Base-by-base conservation (phyloP, 2,797 vertebrate genomes). In the Danio choprae region DNA sequence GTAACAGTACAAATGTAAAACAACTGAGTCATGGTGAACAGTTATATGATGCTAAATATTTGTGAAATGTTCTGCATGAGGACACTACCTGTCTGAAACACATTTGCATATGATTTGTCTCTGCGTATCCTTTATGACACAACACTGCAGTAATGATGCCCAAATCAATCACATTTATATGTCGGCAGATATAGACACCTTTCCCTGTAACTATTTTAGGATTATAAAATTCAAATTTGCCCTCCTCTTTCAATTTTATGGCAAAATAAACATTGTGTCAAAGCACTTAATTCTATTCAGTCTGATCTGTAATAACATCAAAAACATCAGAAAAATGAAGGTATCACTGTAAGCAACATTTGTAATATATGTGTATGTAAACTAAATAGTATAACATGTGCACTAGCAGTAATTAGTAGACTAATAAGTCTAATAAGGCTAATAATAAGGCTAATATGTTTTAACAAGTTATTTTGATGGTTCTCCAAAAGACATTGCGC, bases 91-190 rank as follows among this genome's bases (percentile, higher is more conserved):
- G 38, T 2, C 18, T 15, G 5, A 58, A 41, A 58, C 40, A 44
- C 8, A 36, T 53, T 64, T 75, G 15, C 11, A 1, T 55, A 51
- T 6, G 44, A 9, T 75, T 63, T 29, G 62, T 44, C 40, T 65
- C 38, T 15, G 44, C 11, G 20, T 62, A 4, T 22, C 20, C 10
- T 64, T 29, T 18, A 48, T 36, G 20, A 48, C n/a, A 38, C 22
- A 50, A 13, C 3, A 20, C 18, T 51, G 9, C 18, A 65, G 10
- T 44, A 56, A 51, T 53, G 22, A 50, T 29, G 38, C 13, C 6
- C 36, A 53, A 16, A 63, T 6, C n/a, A 53, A 36, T 6, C 50
- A 76, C 13, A 65, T 76, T 29, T 55, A 13, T 20, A 55, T 68
- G 7, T 44, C 16, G 11, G 53, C 12, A 43, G 36, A 64, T 60